Evolutionary conservation across 2,888 invertebrate species (phyloP), one percentile per base, ranked within the genome.

Genomic region (Drosophila nigricruria): DNA sequence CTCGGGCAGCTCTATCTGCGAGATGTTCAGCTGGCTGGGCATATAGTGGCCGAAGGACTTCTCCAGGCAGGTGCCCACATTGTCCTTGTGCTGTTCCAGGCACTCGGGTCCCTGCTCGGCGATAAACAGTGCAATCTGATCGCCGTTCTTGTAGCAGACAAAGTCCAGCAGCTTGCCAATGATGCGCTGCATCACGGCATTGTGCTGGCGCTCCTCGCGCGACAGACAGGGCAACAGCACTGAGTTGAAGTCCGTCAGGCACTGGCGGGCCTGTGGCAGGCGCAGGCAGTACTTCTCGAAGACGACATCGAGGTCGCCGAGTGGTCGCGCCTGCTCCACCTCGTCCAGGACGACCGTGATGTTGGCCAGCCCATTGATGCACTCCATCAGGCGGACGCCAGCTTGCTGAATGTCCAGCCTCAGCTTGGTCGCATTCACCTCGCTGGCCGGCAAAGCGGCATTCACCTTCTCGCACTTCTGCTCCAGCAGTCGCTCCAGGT

Each of bases 31-130:
- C 45, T 79, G 82, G 23, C 93, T 91, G 14, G 95, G 93, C 23
- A 94, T 66, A 72, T 94, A 94, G 0, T 92, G 85, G 2, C 94
- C 93, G 34, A 95, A 92, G 0, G 95, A 95, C 16, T 91, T 86
- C 90, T 96, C 96, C 36, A 95, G 86, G 84, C 97, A 97, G 0
- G 92, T 86, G 86, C 94, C 93, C 34, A 97, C 93, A 0, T 93
- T 94, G 0, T 94, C 94, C 69, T 94, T 93, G 70, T 95, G 95
- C 10, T 94, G 93, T 69, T 94, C 83, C 70, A 96, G 93, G 85
- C 97, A 97, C 89, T 96, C 95, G 20, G 95, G 95, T 0, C 96
- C 96, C 34, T 95, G 95, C 88, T 96, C 96, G 9, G 96, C 95
- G 65, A 96, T 95, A 90, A 97, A 97, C 84, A 97, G 93, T 1